Evolutionary conservation across 2,797 vertebrate genomes (phyloP).

Genomic region (Ctenopoma kingsleyae): DNA sequence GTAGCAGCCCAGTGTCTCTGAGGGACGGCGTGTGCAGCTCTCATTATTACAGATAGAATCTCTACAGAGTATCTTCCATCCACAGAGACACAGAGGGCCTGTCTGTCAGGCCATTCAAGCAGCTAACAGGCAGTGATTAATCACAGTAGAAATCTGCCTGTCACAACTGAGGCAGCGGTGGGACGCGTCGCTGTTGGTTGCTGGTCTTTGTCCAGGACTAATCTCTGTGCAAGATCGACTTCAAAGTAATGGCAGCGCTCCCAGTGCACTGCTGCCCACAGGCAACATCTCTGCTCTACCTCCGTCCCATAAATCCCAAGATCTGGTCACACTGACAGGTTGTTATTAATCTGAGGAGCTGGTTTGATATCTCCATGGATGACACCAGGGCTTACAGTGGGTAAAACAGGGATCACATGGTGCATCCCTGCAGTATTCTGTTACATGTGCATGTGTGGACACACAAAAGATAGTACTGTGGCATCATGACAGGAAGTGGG

Average conservation of each 20-base stretch:
- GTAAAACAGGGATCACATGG: slow-evolving; percentile 16
- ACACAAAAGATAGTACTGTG: neutral
- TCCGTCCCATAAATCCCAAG: slow-evolving; percentile 61
- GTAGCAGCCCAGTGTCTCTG: neutral
- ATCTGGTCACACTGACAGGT: slow-evolving; percentile 49
- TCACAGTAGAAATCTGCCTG: slow-evolving; percentile 62
- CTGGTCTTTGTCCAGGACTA: slow-evolving; percentile 66
- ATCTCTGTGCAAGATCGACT: slow-evolving; percentile 71
- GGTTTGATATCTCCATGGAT: slow-evolving; percentile 67
- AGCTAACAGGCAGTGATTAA: slow-evolving; percentile 63
- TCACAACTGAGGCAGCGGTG: slow-evolving; percentile 63
- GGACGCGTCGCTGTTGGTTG: slow-evolving; percentile 32
- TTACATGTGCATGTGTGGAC: neutral
- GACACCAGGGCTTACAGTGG: slow-evolving; percentile 42
- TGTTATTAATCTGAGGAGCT: slow-evolving; percentile 61
- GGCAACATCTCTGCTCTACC: slow-evolving; percentile 55
- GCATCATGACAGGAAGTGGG: neutral
- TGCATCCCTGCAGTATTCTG: slow-evolving; percentile 8
- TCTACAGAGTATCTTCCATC: slow-evolving; percentile 16
- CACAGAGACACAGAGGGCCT: slow-evolving; percentile 26
- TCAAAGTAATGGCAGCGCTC: slow-evolving; percentile 70
- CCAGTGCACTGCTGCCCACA: slow-evolving; percentile 60
- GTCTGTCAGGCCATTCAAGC: slow-evolving; percentile 52
- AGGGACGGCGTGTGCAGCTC: slow-evolving; percentile 14
- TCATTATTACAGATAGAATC: slow-evolving; percentile 36